These are phyloP conservation scores for Chymomyza caudatula DNA, from an alignment of 2,888 invertebrate genomes.

Conservation along the genomic window DNA sequence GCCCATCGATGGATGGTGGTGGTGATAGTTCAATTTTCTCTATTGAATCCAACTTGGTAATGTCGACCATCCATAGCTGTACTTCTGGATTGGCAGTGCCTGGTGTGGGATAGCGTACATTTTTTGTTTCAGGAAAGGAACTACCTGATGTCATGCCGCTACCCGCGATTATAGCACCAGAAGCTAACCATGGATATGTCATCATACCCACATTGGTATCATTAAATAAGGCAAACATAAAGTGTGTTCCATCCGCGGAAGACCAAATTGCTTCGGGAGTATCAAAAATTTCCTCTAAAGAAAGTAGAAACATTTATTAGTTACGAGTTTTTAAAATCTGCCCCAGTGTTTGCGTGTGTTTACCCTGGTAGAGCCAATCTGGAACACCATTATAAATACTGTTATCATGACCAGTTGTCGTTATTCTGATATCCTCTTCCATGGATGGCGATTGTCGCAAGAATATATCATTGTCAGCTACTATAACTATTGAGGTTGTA, in stretches of 20 bases:
- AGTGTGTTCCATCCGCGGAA: conserved; percentile 87
- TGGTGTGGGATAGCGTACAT: conserved; percentile 92
- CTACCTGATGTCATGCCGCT: conserved; percentile 80
- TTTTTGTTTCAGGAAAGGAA: conserved; percentile 88
- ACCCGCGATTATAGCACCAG: conserved; percentile 82
- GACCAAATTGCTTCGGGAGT: conserved; percentile 92
- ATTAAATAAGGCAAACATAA: conserved; percentile 92
- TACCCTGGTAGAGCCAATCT: conserved; percentile 98
- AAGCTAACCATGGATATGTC: conserved; percentile 90
- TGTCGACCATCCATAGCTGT: conserved; percentile 88
- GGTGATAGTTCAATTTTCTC: conserved; percentile 85
- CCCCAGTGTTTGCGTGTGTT: conserved; percentile 14
- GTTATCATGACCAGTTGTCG: conserved; percentile 87
- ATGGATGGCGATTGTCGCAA: conserved; percentile 85
- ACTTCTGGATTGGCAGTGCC: conserved; percentile 92
- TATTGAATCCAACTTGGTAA: conserved; percentile 83
- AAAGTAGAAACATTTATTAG: neutral
- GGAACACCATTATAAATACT: conserved; percentile 94
- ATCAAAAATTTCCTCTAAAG: conserved; percentile 91
- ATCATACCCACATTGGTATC: conserved; percentile 88
- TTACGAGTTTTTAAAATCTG: neutral
- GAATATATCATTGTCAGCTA: conserved; percentile 93
- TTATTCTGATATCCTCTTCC: conserved; percentile 85
- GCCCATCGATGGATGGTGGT: conserved; percentile 86
- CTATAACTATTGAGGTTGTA: conserved; percentile 87